Percentiles rank a stretch among this genome's conserved stretches.
Conservation (phyloP, 1,140 invertebrate genomes). For the Chironomus striatipennis region DNA sequence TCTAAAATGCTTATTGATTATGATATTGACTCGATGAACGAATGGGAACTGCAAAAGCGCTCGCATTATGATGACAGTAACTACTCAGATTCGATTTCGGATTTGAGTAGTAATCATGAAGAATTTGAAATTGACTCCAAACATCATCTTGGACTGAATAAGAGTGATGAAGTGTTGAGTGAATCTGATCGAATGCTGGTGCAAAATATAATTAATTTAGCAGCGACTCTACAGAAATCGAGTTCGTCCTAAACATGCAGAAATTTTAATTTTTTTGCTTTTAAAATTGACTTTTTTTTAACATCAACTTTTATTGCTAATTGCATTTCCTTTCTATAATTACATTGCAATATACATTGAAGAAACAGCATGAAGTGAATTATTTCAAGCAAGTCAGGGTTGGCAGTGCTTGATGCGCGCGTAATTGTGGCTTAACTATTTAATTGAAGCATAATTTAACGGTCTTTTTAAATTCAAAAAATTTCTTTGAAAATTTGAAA, state of each 20-base stretch:
- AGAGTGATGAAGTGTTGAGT: background rate
- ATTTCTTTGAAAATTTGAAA: no score
- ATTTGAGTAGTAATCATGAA: background rate
- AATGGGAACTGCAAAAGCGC: conserved; percentile 3
- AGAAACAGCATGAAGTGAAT: no score
- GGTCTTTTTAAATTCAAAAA: no score
- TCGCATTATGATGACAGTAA: background rate
- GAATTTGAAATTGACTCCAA: background rate
- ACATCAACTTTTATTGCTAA: no score
- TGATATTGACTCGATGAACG: conserved; percentile 24
- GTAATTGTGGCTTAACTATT: no score
- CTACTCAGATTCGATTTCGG: background rate
- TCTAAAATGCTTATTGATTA: conserved; percentile 19
- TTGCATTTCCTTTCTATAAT: no score
- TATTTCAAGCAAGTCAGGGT: no score
- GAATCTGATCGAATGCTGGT: background rate
- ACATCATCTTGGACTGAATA: background rate
- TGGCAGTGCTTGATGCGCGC: no score
- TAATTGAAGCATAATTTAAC: no score
- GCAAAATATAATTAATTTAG: background rate
- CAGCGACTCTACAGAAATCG: background rate
- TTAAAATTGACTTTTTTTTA: no score
- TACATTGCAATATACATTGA: no score
- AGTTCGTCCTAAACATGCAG: background rate
- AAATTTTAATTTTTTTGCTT: no score